phyloP scores from a whole-genome alignment of 2,888 invertebrate genomes.

The Pristionchus entomophagus region DNA sequence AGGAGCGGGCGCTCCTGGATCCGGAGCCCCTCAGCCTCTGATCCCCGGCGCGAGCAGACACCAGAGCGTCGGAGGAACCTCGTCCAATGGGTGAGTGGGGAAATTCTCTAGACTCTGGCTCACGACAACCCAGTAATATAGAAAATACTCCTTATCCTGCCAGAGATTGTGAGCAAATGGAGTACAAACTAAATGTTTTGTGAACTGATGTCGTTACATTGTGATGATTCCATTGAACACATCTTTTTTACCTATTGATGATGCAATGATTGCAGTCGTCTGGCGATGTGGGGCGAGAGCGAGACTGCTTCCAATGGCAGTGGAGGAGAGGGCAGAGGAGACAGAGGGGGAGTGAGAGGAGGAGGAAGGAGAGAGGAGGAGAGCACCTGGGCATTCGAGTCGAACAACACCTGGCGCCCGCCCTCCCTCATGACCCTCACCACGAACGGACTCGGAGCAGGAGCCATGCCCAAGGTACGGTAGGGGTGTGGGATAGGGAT shows the following conservation, averaged over 20 bases:
- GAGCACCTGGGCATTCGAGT: conserved; percentile 15
- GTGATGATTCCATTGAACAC: too few relatives aligned
- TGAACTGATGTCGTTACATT: too few relatives aligned
- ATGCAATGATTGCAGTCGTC: conserved; percentile 15
- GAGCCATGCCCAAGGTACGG: conserved; percentile 25
- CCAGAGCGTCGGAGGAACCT: conserved; percentile 43
- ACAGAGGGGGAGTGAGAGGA: background rate
- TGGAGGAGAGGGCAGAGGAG: background rate
- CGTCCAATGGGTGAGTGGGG: background rate
- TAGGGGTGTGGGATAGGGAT: background rate
- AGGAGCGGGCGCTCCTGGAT: background rate
- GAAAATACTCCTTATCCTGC: too few relatives aligned
- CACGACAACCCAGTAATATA: too few relatives aligned
- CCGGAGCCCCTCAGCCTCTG: conserved; percentile 46
- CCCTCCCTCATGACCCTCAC: conserved; percentile 40
- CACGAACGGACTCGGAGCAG: background rate
- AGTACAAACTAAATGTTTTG: too few relatives aligned
- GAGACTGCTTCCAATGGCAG: background rate
- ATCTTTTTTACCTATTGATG: too few relatives aligned
- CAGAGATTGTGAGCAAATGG: too few relatives aligned
- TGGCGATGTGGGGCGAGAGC: conserved; percentile 32
- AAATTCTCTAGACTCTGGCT: background rate
- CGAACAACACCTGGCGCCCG: conserved; percentile 29
- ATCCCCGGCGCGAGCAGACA: conserved; percentile 41
- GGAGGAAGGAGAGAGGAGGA: background rate